phyloP scores from a whole-genome alignment of 2,113 vertebrate species.

The Jacana jacana region DNA sequence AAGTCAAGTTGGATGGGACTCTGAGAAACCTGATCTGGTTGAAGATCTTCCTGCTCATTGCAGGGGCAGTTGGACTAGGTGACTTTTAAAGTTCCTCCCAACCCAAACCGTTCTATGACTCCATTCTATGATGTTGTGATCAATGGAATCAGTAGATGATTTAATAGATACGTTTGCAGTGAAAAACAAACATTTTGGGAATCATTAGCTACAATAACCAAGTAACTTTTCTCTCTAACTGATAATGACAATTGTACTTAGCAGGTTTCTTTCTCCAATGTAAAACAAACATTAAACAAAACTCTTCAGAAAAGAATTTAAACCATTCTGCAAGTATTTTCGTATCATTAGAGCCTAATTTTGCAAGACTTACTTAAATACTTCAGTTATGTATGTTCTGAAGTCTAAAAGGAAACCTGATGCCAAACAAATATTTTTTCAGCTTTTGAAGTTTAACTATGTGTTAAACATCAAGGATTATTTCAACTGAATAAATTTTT shows the following conservation, averaged over 20 bases:
- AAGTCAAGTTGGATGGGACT: neutral
- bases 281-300: neutral
- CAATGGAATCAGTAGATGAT: neutral
- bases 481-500: neutral
- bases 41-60: neutral
- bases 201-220: neutral
- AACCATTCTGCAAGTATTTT: neutral
- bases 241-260: neutral
- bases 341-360: neutral
- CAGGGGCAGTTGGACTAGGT: neutral
- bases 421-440: neutral
- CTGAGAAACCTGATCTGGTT: neutral
- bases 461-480: neutral
- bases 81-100: neutral
- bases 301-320: neutral
- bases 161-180: neutral
- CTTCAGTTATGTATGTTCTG: fast-evolving
- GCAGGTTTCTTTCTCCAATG: neutral
- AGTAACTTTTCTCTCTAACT: neutral
- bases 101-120: neutral
- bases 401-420: neutral
- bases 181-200: neutral
- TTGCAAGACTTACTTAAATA: neutral
- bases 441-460: neutral
- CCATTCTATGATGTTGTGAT: neutral